Evolutionary conservation across 2,797 vertebrate genomes (phyloP).

Genomic region (Phalanger gymnotis): DNA sequence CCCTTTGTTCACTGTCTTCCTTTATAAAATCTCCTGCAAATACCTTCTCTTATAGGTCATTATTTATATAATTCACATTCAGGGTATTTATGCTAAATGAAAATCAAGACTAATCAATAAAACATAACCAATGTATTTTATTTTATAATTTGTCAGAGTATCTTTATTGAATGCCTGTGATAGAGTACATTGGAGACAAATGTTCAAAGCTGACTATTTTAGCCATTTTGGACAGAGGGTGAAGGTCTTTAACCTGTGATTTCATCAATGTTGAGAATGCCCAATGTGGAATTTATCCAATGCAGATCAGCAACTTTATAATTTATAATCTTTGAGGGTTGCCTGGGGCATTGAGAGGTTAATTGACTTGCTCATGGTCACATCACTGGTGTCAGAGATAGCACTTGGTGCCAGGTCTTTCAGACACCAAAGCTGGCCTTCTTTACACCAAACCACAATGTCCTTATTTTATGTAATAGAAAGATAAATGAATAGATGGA

Average conservation of each 20-base stretch:
- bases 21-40: background rate
- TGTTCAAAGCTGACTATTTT: slow-evolving; percentile 42
- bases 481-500: background rate
- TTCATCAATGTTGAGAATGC: background rate
- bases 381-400: background rate
- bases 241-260: background rate
- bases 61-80: background rate
- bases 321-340: background rate
- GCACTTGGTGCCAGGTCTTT: background rate
- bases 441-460: background rate
- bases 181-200: slow-evolving; percentile 43
- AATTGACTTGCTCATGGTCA: background rate
- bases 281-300: background rate
- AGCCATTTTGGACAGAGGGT: slow-evolving; percentile 18
- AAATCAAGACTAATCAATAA: slow-evolving; percentile 32
- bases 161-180: slow-evolving; percentile 40
- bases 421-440: background rate
- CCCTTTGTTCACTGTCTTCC: background rate
- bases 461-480: background rate
- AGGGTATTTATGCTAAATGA: slow-evolving; percentile 33
- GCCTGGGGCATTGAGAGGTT: background rate
- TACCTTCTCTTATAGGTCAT: background rate
- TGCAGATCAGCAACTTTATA: background rate
- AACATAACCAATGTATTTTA: background rate
- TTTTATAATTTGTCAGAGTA: slow-evolving; percentile 17